A percentile compares a stretch with the other conserved stretches of the same genome.
Conservation (phyloP, 2,888 invertebrate genomes). For the Julus scandinavius region DNA sequence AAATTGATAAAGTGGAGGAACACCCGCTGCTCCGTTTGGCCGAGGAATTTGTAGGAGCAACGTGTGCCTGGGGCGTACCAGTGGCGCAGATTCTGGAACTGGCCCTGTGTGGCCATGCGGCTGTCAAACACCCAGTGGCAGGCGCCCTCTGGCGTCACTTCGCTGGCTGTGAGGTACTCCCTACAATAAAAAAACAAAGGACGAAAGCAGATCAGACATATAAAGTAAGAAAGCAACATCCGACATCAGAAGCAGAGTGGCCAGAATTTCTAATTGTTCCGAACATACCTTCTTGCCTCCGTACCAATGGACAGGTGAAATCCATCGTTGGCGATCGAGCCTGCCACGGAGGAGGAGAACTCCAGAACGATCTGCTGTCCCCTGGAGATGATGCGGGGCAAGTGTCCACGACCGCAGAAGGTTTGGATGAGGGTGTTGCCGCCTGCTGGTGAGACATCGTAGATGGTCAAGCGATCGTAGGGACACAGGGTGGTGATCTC, state of each 20-base stretch:
- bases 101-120: slow-evolving; percentile 53
- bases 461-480: slow-evolving; percentile 56
- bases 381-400: slow-evolving; percentile 57
- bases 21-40: slow-evolving; percentile 53
- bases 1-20: slow-evolving; percentile 58
- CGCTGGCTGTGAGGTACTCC: slow-evolving; percentile 40
- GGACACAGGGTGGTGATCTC: slow-evolving; percentile 56
- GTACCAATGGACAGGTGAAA: slow-evolving; percentile 57
- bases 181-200: background rate
- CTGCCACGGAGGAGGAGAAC: slow-evolving; percentile 57
- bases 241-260: too few relatives aligned
- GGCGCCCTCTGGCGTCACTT: slow-evolving; percentile 11
- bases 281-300: slow-evolving; percentile 44
- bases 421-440: slow-evolving; percentile 24
- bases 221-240: background rate
- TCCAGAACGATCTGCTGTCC: slow-evolving; percentile 56
- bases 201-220: too few relatives aligned
- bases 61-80: slow-evolving; percentile 58
- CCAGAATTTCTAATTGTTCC: too few relatives aligned
- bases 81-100: slow-evolving; percentile 58
- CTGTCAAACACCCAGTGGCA: slow-evolving; percentile 57
- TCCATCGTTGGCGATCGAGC: slow-evolving; percentile 57
- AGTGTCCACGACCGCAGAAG: slow-evolving; percentile 58
- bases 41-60: slow-evolving; percentile 57
- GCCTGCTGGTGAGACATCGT: slow-evolving; percentile 30